These are phyloP conservation scores for Petrophora chlorosata DNA, from an alignment of 2,888 invertebrate species.

Conservation along the genomic window DNA sequence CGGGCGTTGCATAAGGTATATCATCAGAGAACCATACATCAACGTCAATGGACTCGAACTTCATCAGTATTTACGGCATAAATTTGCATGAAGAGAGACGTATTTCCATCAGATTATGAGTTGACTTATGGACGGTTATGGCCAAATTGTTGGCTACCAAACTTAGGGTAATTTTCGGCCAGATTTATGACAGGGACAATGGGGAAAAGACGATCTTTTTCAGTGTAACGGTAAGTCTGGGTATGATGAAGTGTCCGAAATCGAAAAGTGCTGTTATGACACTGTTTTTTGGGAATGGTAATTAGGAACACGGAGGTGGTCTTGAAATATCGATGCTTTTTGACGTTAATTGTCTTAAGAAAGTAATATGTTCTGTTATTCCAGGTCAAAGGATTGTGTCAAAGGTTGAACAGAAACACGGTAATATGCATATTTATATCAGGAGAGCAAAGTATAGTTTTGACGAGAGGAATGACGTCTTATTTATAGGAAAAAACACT, in stretches of 20 bases:
- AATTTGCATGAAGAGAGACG: conserved; percentile 43
- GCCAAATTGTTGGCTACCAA: conserved; percentile 54
- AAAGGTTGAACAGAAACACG: too few species aligned
- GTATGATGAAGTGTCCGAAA: conserved; percentile 46
- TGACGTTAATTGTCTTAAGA: too few species aligned
- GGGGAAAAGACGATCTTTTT: conserved; percentile 1
- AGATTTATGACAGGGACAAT: conserved; percentile 48
- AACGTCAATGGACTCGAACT: conserved; percentile 36
- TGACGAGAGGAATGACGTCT: too few species aligned
- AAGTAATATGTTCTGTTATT: too few species aligned
- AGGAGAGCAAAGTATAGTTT: too few species aligned
- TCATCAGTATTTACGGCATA: conserved; percentile 39
- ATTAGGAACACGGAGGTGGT: conserved; percentile 20
- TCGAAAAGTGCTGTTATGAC: conserved; percentile 39
- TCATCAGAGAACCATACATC: conserved; percentile 34
- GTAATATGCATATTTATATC: too few species aligned
- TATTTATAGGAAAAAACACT: too few species aligned
- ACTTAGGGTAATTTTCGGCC: conserved; percentile 43
- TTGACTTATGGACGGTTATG: conserved; percentile 52
- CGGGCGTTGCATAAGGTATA: conserved; percentile 42
- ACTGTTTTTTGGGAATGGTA: conserved; percentile 35
- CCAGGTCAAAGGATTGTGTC: too few species aligned
- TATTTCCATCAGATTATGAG: conserved; percentile 71
- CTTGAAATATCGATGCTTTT: conserved; percentile 15
- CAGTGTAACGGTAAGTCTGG: conserved; percentile 50